These are phyloP conservation scores for Acipenser transmontanus DNA, from an alignment of 2,797 vertebrate genomes.

Conservation along the genomic window DNA sequence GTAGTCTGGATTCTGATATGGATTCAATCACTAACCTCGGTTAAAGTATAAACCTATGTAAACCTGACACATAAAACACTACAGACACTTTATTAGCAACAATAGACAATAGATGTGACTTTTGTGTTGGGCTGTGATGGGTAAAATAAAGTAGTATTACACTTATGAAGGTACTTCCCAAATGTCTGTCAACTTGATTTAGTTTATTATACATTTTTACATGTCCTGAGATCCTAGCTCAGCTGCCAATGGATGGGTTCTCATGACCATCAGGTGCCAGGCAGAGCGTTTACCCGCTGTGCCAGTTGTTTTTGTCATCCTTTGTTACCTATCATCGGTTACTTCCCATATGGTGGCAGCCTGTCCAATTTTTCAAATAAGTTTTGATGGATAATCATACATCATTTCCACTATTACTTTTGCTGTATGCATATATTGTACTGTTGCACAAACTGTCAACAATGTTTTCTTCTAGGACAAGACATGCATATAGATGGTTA, in stretches of 20 bases:
- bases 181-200: too few species aligned
- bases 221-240: too few species aligned
- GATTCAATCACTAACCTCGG: too few species aligned
- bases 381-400: background rate
- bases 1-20: too few species aligned
- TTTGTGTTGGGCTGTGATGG: slow-evolving; percentile 1
- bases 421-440: background rate
- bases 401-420: background rate
- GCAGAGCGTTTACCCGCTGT: background rate
- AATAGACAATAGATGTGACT: background rate
- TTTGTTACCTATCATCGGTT: background rate
- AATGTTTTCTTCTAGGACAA: background rate
- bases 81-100: too few species aligned
- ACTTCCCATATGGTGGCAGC: background rate
- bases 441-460: background rate
- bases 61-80: too few species aligned
- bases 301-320: background rate
- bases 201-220: too few species aligned
- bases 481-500: too few species aligned
- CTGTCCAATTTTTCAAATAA: background rate
- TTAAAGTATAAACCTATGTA: too few species aligned
- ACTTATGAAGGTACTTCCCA: too few species aligned
- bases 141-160: background rate
- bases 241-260: background rate
- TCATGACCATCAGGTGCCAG: background rate